Evolutionary conservation across 2,113 vertebrate species (phyloP).

Genomic region (Podiceps cristatus): DNA sequence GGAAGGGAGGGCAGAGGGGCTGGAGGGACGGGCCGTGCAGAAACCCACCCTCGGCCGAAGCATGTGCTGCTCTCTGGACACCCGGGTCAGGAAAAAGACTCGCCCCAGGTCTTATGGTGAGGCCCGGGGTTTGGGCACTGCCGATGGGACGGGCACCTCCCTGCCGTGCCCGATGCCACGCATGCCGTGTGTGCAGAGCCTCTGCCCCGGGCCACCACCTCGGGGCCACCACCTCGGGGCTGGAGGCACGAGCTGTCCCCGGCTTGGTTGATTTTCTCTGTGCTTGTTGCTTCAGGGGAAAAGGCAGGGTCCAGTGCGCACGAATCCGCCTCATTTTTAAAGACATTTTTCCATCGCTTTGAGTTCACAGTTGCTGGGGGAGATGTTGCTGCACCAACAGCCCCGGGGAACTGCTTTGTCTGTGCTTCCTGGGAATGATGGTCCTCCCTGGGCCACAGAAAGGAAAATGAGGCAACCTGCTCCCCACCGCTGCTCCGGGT

Average conservation of each 20-base stretch:
- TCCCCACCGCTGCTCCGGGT: neutral
- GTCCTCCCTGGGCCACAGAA: neutral
- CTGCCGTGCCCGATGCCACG: neutral
- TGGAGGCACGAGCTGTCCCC: neutral
- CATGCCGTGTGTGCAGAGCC: neutral
- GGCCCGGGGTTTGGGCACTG: neutral
- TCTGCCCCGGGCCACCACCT: fast-evolving
- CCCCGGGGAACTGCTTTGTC: neutral
- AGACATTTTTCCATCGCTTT: neutral
- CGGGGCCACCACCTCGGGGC: neutral
- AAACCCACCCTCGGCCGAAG: neutral
- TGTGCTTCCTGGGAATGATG: neutral
- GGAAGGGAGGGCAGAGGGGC: neutral
- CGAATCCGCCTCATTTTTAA: neutral
- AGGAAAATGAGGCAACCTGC: neutral
- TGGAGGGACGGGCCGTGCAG: neutral
- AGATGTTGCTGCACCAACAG: neutral
- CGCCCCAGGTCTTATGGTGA: neutral
- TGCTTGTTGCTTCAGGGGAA: neutral
- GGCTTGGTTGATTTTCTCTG: neutral
- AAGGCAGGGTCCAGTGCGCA: neutral
- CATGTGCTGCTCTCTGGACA: neutral
- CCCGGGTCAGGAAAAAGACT: neutral
- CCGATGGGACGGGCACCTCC: neutral
- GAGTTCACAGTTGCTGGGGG: neutral